Percentiles rank a stretch among this genome's conserved stretches.
Conservation (phyloP, 2,888 invertebrate species). For the Alitta virens region DNA sequence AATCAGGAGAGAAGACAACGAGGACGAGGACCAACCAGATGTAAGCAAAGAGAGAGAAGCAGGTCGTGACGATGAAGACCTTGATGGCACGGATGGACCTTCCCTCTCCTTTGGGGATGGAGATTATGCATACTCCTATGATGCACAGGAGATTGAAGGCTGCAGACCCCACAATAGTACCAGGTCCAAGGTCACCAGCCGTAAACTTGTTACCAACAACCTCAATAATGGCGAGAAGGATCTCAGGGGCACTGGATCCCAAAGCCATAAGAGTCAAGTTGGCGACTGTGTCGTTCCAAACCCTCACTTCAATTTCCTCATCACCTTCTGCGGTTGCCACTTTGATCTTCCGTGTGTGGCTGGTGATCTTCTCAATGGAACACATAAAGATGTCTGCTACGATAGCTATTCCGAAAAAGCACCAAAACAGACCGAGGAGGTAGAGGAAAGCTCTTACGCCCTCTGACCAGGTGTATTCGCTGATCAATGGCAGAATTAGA, state of each 20-base stretch:
- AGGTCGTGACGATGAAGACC: conserved; percentile 57
- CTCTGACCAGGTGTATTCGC: conserved; percentile 59
- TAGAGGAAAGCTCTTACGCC: conserved; percentile 58
- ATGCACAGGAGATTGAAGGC: conserved; percentile 64
- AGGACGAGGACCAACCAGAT: conserved; percentile 64
- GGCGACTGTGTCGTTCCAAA: conserved; percentile 64
- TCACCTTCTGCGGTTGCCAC: conserved; percentile 42
- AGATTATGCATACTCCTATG: conserved; percentile 61
- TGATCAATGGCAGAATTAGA: conserved; percentile 58
- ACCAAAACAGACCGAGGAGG: conserved; percentile 60
- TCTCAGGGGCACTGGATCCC: conserved; percentile 64
- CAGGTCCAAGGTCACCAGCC: conserved; percentile 62
- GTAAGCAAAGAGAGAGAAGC: conserved; percentile 62
- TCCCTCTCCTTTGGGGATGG: conserved; percentile 57
- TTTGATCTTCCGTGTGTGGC: conserved; percentile 58
- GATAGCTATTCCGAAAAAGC: conserved; percentile 64
- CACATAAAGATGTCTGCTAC: conserved; percentile 65
- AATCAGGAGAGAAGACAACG: conserved; percentile 55
- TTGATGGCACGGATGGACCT: conserved; percentile 58
- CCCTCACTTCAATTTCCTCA: conserved; percentile 59
- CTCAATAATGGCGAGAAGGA: conserved; percentile 62
- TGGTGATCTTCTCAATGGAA: conserved; percentile 63
- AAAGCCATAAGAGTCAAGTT: conserved; percentile 64
- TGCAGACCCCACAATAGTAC: conserved; percentile 64
- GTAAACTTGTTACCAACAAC: conserved; percentile 55